Evolutionary conservation across 2,113 vertebrate genomes (phyloP).

Genomic region (Candoia aspera): DNA sequence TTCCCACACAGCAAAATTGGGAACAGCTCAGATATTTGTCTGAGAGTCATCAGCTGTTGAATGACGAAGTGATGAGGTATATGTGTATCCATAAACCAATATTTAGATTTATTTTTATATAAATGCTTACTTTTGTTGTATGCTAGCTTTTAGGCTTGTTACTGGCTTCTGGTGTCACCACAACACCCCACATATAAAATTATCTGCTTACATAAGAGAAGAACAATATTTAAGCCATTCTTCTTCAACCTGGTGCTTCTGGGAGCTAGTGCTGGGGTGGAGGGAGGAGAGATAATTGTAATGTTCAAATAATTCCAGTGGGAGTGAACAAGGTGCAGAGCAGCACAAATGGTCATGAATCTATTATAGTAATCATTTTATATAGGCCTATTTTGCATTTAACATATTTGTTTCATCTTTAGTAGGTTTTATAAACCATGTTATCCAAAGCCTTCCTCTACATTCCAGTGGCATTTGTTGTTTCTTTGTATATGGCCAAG

Average conservation of each 20-base stretch:
- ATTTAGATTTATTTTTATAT: background rate
- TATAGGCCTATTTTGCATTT: background rate
- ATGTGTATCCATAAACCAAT: background rate
- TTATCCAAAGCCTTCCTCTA: background rate
- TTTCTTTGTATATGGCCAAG: conserved; percentile 7
- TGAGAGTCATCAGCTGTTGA: background rate
- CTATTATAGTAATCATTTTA: background rate
- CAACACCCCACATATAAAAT: background rate
- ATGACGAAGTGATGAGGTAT: background rate
- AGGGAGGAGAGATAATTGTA: background rate
- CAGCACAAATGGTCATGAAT: background rate
- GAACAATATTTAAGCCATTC: background rate
- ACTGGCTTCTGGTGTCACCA: background rate
- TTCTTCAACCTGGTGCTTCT: background rate
- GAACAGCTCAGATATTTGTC: background rate
- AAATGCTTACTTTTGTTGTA: background rate
- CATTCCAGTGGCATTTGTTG: background rate
- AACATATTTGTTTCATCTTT: background rate
- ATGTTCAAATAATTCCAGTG: background rate
- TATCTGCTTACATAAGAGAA: background rate
- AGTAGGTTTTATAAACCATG: conserved; percentile 20
- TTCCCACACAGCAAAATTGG: background rate
- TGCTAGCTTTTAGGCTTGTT: background rate
- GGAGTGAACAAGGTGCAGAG: background rate
- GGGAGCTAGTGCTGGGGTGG: background rate